Base-by-base conservation (phyloP, 2,797 vertebrate species). In the Epinephelus awoara region DNA sequence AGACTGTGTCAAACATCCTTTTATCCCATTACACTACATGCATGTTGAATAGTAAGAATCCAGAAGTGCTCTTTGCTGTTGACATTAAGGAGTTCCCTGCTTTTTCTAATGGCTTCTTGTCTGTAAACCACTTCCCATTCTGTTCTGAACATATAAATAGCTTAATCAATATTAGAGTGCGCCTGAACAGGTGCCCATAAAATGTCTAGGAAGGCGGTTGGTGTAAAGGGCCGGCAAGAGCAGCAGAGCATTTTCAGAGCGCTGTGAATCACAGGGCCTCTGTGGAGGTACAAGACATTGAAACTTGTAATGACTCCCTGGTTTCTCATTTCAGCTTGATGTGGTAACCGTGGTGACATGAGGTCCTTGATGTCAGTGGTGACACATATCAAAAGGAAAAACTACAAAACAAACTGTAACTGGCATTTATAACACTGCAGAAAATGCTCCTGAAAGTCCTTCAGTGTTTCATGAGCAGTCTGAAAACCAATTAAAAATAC, bases 311-410 rank as follows among this genome's bases (percentile, higher is more conserved):
- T 23, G 23, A 73, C 38, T 63, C 73, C 69, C 71, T 23, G 67
- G 52, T 55, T 79, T 69, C 83, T 81, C 74, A 67, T 86, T 82
- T 66, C 62, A 54, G 71, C 49, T 27, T 27, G 14, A 76, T 62
- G 75, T 47, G 63, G 75, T 29, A 27, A 63, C 79, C 11, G 29
- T 72, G 84, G 84, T 10, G 74, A 72, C 76, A 17, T 0, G 3
- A 52, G 49, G 68, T 65, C 51, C 42, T 10, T 62, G 77, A 84
- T 34, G 61, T 82, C 88, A 82, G 9, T 3, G n/a, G 4, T 21
- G 65, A 81, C 38, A 70, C 47, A 47, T 3, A 72, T 56, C 18
- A 77, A 79, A 79, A 76, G 19, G 14, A 55, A 47, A 59, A 52
- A 62, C 57, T 6, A 47, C 50, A 63, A 71, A 77, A 84, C 19